Conservation (phyloP, 2,797 vertebrate species). For the Zenarchopterus dispar region DNA sequence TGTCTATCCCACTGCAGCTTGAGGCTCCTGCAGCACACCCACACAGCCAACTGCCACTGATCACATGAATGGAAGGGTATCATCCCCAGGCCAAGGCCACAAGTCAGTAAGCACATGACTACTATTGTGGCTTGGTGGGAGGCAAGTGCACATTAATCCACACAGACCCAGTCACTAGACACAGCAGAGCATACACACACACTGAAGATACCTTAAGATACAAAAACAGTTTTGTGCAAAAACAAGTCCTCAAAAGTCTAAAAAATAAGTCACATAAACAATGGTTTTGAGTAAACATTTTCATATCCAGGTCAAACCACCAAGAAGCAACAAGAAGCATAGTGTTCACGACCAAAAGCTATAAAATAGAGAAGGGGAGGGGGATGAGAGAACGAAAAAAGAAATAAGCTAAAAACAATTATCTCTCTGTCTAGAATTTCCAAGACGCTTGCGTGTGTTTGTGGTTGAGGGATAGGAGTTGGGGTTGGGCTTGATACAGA, state of each 20-base stretch:
- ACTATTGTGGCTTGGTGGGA: conserved; percentile 55
- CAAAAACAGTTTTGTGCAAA: conserved; percentile 33
- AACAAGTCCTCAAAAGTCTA: conserved; percentile 8
- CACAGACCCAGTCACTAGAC: conserved; percentile 17
- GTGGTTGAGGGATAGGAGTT: not conserved
- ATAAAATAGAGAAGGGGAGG: conserved; percentile 1
- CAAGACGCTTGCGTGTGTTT: conserved; percentile 27
- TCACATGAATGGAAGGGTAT: conserved; percentile 74
- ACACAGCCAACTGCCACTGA: conserved; percentile 50
- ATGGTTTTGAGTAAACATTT: conserved; percentile 44
- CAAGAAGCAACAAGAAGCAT: conserved; percentile 46
- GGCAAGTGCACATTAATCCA: conserved; percentile 35
- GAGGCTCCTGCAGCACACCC: conserved; percentile 32
- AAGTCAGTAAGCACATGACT: conserved; percentile 80
- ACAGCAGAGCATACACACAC: conserved; percentile 8
- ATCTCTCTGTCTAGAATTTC: conserved; percentile 39
- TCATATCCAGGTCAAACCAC: conserved; percentile 45
- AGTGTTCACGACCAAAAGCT: conserved; percentile 41
- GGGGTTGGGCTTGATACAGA: conserved; percentile 14
- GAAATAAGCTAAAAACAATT: conserved; percentile 48
- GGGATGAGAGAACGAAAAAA: not conserved
- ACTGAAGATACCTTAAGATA: conserved; percentile 11
- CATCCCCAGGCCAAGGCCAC: conserved; percentile 71
- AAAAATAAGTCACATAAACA: conserved; percentile 16
- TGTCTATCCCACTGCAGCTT: conserved; percentile 37